Conservation (phyloP, 2,888 invertebrate species). For the Philhelius pedissequus region DNA sequence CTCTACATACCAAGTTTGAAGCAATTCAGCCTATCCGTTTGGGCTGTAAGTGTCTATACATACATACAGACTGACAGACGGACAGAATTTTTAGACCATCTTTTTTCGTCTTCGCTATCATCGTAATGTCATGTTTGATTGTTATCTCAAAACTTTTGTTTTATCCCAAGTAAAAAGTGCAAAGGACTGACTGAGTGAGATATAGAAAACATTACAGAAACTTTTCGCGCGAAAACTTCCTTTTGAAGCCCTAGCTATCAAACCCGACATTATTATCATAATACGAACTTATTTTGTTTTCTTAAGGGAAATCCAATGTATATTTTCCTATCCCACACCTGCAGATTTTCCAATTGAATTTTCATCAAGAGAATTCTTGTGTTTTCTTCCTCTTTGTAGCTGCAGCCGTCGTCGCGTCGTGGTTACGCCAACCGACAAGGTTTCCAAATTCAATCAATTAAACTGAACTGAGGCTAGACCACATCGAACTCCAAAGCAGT, state of each 20-base stretch:
- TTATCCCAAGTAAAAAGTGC: not conserved
- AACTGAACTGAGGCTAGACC: conserved; percentile 25
- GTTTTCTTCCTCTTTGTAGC: not conserved
- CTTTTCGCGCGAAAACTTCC: not conserved
- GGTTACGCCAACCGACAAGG: not conserved
- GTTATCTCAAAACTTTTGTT: no score
- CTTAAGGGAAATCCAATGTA: conserved; percentile 9
- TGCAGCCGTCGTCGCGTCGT: no score
- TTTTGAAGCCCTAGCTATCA: not conserved
- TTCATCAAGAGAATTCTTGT: conserved; percentile 6
- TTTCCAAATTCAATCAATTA: conserved; percentile 32
- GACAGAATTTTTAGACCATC: no score
- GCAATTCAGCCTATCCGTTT: no score
- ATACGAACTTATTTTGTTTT: not conserved
- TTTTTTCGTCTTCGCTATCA: no score
- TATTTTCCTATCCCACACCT: conserved; percentile 31
- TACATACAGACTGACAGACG: no score
- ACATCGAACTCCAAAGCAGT: not conserved
- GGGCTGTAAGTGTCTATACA: no score
- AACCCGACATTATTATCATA: not conserved
- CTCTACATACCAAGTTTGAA: no score
- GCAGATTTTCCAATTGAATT: conserved; percentile 8
- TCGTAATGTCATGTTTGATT: no score
- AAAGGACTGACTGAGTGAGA: not conserved
- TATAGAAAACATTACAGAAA: not conserved